Evolutionary conservation across 2,113 vertebrate species (phyloP).

Genomic region (Zosterops japonicus): DNA sequence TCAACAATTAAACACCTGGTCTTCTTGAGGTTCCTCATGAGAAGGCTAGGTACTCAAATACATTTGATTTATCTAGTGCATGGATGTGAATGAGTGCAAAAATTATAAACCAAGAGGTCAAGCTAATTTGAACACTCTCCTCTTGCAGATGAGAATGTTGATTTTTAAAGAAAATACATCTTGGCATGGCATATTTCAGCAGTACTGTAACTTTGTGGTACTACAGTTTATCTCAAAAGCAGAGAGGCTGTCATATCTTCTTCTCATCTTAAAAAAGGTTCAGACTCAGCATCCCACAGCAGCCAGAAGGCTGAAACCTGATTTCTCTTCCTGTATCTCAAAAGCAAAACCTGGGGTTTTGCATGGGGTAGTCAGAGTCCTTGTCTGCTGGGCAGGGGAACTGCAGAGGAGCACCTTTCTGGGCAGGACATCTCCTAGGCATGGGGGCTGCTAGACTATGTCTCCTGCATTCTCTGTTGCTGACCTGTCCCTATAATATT

Average conservation of each 20-base stretch:
- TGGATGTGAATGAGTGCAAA: background rate
- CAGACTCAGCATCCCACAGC: background rate
- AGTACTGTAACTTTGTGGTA: background rate
- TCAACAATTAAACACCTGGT: background rate
- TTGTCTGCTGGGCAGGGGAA: background rate
- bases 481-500: accelerated
- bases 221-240: background rate
- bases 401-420: background rate
- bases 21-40: background rate
- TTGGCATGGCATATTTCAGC: background rate
- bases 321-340: background rate
- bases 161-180: background rate
- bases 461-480: background rate
- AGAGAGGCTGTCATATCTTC: background rate
- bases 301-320: background rate
- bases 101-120: background rate
- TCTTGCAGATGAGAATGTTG: background rate
- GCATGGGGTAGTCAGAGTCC: background rate
- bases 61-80: background rate
- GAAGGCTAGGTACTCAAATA: background rate
- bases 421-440: background rate
- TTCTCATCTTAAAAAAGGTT: background rate
- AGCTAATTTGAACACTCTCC: background rate
- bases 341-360: background rate
- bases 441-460: accelerated